Percentiles rank a stretch among this genome's conserved stretches.
phyloP scores from a whole-genome alignment of 2,888 invertebrate species.

The Mongoloraphidia duomilia region DNA sequence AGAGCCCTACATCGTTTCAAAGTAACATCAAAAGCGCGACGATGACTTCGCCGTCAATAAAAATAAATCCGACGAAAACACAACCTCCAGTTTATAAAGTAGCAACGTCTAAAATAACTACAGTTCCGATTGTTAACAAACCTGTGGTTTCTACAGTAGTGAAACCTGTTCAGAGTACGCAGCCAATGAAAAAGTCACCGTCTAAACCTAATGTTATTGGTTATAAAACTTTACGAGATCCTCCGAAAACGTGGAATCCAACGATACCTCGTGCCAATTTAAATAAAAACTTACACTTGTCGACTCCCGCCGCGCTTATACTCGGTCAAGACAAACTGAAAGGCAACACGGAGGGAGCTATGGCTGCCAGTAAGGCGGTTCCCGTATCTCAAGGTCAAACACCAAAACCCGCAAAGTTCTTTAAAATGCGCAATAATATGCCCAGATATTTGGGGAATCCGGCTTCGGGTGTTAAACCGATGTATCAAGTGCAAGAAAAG shows the following conservation, averaged over 20 bases:
- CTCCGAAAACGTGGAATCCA: slow-evolving; percentile 46
- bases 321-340: slow-evolving; percentile 21
- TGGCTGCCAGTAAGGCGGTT: too few relatives aligned
- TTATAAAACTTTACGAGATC: slow-evolving; percentile 42
- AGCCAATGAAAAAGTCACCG: not conserved
- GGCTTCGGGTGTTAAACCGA: slow-evolving; percentile 43
- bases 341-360: not conserved
- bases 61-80: too few relatives aligned
- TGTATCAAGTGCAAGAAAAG: slow-evolving; percentile 32
- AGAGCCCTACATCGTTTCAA: too few relatives aligned
- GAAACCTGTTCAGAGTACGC: not conserved
- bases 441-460: slow-evolving; percentile 41
- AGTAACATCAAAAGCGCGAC: too few relatives aligned
- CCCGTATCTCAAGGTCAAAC: slow-evolving; percentile 16
- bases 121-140: too few relatives aligned
- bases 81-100: too few relatives aligned
- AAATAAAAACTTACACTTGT: slow-evolving; percentile 13
- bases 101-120: too few relatives aligned
- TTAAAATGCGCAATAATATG: slow-evolving; percentile 39
- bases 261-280: slow-evolving; percentile 36
- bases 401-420: slow-evolving; percentile 38
- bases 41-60: too few relatives aligned
- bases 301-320: slow-evolving; percentile 23
- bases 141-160: not conserved
- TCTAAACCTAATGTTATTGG: slow-evolving; percentile 21